Base-by-base conservation (phyloP, 2,797 vertebrate genomes). In the Poecilia wingei region DNA sequence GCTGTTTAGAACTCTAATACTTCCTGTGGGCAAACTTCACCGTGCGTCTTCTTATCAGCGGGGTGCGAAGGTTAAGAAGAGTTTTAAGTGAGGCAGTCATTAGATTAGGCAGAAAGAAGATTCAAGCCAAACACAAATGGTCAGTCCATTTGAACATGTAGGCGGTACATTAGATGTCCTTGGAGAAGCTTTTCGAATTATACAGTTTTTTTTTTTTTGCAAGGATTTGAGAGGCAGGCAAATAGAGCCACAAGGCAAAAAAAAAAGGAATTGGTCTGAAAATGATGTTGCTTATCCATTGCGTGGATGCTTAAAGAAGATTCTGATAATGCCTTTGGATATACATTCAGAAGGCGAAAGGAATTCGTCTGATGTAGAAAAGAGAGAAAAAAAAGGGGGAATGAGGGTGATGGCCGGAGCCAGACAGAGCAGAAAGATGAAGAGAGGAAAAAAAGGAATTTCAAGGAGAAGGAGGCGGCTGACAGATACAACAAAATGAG, bases 281-380 rank as follows among this genome's bases (percentile, higher is more conserved):
- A 87, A 90, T 84, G 82, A 89, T 82, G 86, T 77, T 81, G 75
- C 84, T 76, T 59, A 28, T 83, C 70, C 75, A 47, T 71, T 75
- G 72, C 83, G 55, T 61, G 72, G 49, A 84, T 87, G 83, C 85
- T 80, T 59, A 92, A 91, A 92, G 82, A 91, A 75, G 89, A 83
- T 87, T 91, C 75, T 36, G 53, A 88, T 90, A 88, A 88, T 36
- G 87, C 88, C 91, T 31, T n/a, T 84, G 84, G 89, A 89, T 91
- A 87, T 81, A 75, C 81, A 88, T 87, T 86, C 57, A 79, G 74
- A 81, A 28, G 59, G 57, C 22, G 5, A 86, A 80, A 85, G 72
- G 49, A 57, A 84, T 77, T 57, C 0, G 25, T 85, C 71, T 57
- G 46, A 47, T 80, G 72, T 6, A 77, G 78, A 78, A 77, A 53